Evolutionary conservation across 2,888 invertebrate genomes (phyloP).

Genomic region (Phrixothrix hirtus): DNA sequence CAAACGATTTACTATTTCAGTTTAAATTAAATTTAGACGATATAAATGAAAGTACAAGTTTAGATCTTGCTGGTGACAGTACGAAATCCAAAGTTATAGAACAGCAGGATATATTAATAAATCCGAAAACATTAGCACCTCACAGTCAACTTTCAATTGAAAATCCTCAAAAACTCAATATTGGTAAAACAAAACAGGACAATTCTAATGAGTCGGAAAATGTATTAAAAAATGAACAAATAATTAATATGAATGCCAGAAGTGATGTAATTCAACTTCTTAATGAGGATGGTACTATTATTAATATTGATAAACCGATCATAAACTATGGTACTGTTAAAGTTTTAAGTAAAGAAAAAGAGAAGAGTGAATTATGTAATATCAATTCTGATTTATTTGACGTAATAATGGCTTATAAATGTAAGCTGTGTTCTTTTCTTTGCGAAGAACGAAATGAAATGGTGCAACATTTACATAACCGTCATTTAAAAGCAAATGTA

Average conservation of each 20-base stretch:
- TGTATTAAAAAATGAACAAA: slow-evolving; percentile 2
- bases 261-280: slow-evolving; percentile 41
- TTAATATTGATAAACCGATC: too few species aligned
- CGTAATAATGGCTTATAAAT: slow-evolving; percentile 48
- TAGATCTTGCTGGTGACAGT: slow-evolving; percentile 6
- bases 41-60: slow-evolving; percentile 12
- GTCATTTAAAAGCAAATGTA: slow-evolving; percentile 35
- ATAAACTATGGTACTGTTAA: slow-evolving; percentile 18
- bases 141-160: slow-evolving; percentile 2
- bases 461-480: slow-evolving; percentile 43
- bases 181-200: not conserved
- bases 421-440: slow-evolving; percentile 49
- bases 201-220: not conserved
- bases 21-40: slow-evolving; percentile 31
- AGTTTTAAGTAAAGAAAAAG: not conserved
- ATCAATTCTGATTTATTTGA: slow-evolving; percentile 25
- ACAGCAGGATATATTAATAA: slow-evolving; percentile 9
- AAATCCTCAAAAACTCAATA: too few species aligned
- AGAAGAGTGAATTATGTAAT: not conserved
- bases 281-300: slow-evolving; percentile 41
- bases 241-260: slow-evolving; percentile 3
- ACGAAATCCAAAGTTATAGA: slow-evolving; percentile 2
- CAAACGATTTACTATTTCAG: slow-evolving; percentile 41
- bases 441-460: slow-evolving; percentile 47
- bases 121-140: slow-evolving; percentile 13